Evolutionary conservation across 2,113 vertebrate genomes (phyloP).

Genomic region (Fulmarus glacialis): DNA sequence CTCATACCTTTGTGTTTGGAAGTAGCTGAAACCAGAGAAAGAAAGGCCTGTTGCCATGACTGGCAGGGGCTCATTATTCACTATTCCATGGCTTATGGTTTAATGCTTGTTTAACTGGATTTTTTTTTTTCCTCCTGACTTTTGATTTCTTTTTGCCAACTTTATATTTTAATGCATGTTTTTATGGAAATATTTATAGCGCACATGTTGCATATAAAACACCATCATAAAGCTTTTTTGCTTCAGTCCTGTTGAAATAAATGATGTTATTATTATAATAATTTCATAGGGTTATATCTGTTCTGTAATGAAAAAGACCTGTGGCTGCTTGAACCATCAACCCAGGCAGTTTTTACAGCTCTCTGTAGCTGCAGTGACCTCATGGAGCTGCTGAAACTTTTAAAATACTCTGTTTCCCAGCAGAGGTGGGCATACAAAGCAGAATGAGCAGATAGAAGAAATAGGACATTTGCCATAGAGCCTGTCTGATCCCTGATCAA

Average conservation of each 20-base stretch:
- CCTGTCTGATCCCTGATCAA: neutral
- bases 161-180: constrained; percentile 71
- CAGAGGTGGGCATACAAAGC: neutral
- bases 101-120: constrained; percentile 35
- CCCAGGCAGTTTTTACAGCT: constrained; percentile 28
- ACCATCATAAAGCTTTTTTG: constrained; percentile 66
- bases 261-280: constrained; percentile 70
- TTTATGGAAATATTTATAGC: constrained; percentile 80
- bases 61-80: constrained; percentile 43
- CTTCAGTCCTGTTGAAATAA: constrained; percentile 70
- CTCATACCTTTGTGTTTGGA: neutral
- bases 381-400: constrained; percentile 33
- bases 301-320: constrained; percentile 73
- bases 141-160: constrained; percentile 72
- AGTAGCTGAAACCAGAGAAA: constrained; percentile 22
- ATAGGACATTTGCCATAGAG: neutral
- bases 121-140: constrained; percentile 12
- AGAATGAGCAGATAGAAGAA: neutral
- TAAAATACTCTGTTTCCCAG: neutral
- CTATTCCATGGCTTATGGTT: constrained; percentile 1
- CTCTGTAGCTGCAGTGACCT: constrained; percentile 48
- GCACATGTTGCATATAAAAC: constrained; percentile 76
- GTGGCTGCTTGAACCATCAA: constrained; percentile 50
- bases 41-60: constrained; percentile 18
- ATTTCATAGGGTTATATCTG: constrained; percentile 70